Evolutionary conservation across 2,888 invertebrate species (phyloP).

Genomic region (Druceiella hillmani): DNA sequence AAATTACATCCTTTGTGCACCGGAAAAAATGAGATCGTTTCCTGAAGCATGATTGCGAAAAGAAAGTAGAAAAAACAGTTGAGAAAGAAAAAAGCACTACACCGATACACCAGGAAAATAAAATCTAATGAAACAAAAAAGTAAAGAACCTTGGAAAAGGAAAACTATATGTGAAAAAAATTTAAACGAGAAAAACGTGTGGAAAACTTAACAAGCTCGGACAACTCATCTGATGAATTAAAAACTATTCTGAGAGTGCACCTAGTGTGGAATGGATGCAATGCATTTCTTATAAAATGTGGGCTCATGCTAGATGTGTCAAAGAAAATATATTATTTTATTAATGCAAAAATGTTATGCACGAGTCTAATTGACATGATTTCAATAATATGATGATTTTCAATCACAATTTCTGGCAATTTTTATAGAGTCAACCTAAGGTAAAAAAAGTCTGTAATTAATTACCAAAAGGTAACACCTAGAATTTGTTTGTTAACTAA

Average conservation of each 20-base stretch:
- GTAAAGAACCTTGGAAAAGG: neutral
- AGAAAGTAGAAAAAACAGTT: neutral
- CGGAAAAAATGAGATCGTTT: neutral
- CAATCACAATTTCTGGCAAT: no score
- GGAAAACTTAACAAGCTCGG: neutral
- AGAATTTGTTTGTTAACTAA: no score
- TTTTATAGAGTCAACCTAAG: no score
- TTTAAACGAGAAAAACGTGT: neutral
- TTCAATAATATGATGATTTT: no score
- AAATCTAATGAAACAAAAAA: neutral
- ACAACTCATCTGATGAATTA: neutral
- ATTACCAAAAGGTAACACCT: no score
- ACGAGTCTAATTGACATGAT: no score
- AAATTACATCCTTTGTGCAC: constrained; percentile 1
- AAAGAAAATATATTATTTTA: neutral
- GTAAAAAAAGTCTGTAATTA: no score
- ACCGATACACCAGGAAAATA: neutral
- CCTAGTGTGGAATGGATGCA: neutral
- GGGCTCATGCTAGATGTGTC: neutral
- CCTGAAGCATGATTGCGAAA: constrained; percentile 1
- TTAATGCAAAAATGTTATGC: neutral
- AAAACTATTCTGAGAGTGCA: neutral
- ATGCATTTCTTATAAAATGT: constrained; percentile 1
- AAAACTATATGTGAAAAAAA: neutral
- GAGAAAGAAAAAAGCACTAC: neutral